Evolutionary conservation across 2,888 invertebrate genomes (phyloP).

Genomic region (Nowickia ferox): DNA sequence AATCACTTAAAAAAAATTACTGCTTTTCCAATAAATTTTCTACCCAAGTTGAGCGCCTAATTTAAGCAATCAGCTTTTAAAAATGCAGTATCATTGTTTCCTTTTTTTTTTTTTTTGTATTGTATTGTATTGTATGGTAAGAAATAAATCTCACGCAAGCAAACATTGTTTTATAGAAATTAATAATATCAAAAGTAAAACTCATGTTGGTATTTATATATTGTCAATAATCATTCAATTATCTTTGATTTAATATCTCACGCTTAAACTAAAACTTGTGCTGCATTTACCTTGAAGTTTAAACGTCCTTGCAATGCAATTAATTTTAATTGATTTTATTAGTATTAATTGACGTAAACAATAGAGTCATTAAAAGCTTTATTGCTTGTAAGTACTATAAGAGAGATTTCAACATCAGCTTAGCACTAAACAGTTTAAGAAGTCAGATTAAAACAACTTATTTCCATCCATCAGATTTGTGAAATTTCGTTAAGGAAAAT

Average conservation of each 20-base stretch:
- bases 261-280: not conserved
- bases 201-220: not conserved
- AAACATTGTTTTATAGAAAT: not conserved
- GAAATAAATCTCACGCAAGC: not conserved
- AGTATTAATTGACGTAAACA: not conserved
- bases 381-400: not conserved
- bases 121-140: no score
- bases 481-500: not conserved
- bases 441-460: not conserved
- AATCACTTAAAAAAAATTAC: no score
- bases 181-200: not conserved
- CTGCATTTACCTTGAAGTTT: conserved; percentile 41
- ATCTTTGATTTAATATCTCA: not conserved
- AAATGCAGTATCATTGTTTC: no score
- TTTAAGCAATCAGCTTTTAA: no score
- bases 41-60: no score
- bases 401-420: not conserved
- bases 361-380: not conserved
- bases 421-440: not conserved
- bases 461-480: not conserved
- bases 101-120: no score
- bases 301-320: conserved; percentile 49
- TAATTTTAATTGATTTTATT: conserved; percentile 32
- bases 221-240: conserved; percentile 21
- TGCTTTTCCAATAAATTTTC: no score